Conservation (phyloP, 2,888 invertebrate species). For the Thera obeliscata region DNA sequence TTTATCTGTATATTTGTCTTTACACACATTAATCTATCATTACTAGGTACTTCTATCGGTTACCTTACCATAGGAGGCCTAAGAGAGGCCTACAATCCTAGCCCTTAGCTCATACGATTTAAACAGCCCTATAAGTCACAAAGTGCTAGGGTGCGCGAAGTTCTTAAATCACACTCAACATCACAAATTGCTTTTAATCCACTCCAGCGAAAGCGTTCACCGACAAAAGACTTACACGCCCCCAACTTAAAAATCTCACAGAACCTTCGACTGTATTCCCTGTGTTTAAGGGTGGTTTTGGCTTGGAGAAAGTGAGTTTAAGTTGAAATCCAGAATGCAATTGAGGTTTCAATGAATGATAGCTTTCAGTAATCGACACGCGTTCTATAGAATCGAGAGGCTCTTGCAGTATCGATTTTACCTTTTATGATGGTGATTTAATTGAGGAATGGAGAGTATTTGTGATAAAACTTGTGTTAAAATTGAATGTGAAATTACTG, state of each 20-base stretch:
- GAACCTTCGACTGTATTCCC: conserved; percentile 32
- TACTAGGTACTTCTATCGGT: background rate
- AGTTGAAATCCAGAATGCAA: conserved; percentile 60
- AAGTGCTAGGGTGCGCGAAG: conserved; percentile 43
- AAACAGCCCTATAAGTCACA: conserved; percentile 40
- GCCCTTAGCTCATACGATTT: background rate
- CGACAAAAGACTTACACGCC: conserved; percentile 60
- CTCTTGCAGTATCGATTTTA: conserved; percentile 48
- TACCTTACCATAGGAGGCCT: background rate
- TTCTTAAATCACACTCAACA: conserved; percentile 68
- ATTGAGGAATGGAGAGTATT: conserved; percentile 28
- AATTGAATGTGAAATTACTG: conserved; percentile 1
- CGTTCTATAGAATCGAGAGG: conserved; percentile 39
- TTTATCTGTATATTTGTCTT: no score
- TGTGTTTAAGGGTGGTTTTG: conserved; percentile 33
- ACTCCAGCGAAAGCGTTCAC: conserved; percentile 68
- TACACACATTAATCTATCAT: no score
- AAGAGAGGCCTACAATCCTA: no score
- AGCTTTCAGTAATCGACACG: conserved; percentile 65
- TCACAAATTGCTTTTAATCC: conserved; percentile 78
- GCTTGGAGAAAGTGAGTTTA: conserved; percentile 32
- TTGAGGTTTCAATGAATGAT: conserved; percentile 64
- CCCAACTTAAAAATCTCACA: conserved; percentile 30
- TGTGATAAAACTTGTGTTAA: conserved; percentile 4
- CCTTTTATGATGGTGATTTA: conserved; percentile 33